These are phyloP conservation scores for Lepus timidus DNA, from an alignment of 2,113 vertebrate genomes.

Conservation along the genomic window DNA sequence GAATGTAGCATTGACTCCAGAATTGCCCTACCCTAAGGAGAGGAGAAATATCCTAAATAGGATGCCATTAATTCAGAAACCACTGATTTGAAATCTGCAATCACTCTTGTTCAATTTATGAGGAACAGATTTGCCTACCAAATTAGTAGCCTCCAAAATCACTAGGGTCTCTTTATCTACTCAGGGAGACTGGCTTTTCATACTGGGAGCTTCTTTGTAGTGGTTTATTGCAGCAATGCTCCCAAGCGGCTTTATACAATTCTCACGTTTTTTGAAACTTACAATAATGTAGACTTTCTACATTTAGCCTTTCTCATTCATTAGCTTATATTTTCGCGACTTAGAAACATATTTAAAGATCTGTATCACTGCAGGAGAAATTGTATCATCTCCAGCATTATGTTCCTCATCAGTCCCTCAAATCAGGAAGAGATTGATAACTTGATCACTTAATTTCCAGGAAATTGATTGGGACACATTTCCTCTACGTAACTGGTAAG, in stretches of 20 bases:
- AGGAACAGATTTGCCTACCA: constrained; percentile 9
- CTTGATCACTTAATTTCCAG: not conserved
- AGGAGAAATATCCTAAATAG: not conserved
- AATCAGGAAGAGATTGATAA: not conserved
- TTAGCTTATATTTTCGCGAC: not conserved
- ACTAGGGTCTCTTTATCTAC: constrained; percentile 37
- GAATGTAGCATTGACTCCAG: not conserved
- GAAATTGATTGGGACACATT: not conserved
- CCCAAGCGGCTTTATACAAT: not conserved
- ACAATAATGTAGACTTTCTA: not conserved
- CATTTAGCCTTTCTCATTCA: not conserved
- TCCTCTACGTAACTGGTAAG: not conserved
- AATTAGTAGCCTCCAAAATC: constrained; percentile 43
- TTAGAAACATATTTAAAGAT: constrained; percentile 32
- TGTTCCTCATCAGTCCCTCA: not conserved
- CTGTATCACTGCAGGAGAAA: not conserved
- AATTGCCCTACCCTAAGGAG: not conserved
- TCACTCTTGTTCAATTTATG: not conserved
- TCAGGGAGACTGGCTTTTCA: constrained; percentile 58
- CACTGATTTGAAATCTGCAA: constrained; percentile 45
- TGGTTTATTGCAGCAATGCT: not conserved
- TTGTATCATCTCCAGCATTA: not conserved
- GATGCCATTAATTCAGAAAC: not conserved
- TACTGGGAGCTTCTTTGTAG: constrained; percentile 35
- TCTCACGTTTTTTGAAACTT: constrained; percentile 31